Evolutionary conservation across 2,797 vertebrate genomes (phyloP).

Genomic region (Brachymystax lenok): DNA sequence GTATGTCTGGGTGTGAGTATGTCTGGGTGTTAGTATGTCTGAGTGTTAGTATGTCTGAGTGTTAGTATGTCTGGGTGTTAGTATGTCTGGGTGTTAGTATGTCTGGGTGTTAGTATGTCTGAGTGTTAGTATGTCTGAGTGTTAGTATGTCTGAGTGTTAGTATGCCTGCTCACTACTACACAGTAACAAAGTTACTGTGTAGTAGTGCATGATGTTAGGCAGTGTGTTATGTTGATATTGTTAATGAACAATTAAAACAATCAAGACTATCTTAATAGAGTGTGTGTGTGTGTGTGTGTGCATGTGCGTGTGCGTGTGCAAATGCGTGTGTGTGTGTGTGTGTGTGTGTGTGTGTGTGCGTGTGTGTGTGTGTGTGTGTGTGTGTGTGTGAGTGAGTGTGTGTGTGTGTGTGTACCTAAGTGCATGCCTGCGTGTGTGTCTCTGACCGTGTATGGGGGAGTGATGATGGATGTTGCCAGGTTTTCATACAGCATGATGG

Average conservation of each 20-base stretch:
- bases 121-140: no score
- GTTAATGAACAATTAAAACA: not conserved
- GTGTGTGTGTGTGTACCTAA: not conserved
- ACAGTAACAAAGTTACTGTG: not conserved
- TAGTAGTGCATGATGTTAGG: not conserved
- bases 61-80: no score
- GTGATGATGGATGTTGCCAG: conserved; percentile 71
- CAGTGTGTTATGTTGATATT: not conserved
- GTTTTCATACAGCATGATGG: conserved; percentile 72
- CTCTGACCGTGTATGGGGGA: conserved; percentile 15
- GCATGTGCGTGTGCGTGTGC: not conserved
- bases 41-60: no score
- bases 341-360: not conserved
- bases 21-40: no score
- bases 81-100: no score
- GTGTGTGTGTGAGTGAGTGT: not conserved
- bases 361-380: not conserved
- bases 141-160: no score
- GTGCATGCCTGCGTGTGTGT: conserved; percentile 4
- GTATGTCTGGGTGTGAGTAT: no score
- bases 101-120: no score
- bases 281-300: not conserved
- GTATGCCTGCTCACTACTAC: not conserved
- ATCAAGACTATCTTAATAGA: not conserved
- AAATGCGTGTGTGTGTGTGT: not conserved